These are phyloP conservation scores for Solen grandis DNA, from an alignment of 1,140 invertebrate species.

Conservation along the genomic window DNA sequence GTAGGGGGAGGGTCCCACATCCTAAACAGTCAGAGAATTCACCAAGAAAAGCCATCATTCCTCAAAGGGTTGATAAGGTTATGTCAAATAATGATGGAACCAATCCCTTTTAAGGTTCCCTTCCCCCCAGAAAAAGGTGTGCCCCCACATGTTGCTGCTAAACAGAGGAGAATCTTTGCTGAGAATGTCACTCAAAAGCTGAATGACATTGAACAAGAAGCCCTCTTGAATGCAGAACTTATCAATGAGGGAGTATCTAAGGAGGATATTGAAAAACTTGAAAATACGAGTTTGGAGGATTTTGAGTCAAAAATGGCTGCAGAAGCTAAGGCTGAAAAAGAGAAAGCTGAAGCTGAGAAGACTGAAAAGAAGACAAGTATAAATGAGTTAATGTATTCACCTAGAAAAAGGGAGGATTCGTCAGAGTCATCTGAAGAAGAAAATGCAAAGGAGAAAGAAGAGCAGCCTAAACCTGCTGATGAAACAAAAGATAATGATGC, in stretches of 20 bases:
- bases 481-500: constrained; percentile 18
- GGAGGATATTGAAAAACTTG: constrained; percentile 19
- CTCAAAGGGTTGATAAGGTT: constrained; percentile 53
- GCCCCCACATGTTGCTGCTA: constrained; percentile 63
- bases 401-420: constrained; percentile 21
- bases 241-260: constrained; percentile 51
- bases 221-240: constrained; percentile 39
- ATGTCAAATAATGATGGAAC: constrained; percentile 58
- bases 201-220: constrained; percentile 58
- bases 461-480: too few relatives aligned
- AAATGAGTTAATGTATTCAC: constrained; percentile 48
- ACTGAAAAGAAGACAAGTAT: constrained; percentile 26
- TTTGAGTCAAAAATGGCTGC: neutral
- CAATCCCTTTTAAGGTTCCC: constrained; percentile 68
- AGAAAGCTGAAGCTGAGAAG: neutral
- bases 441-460: neutral
- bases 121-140: constrained; percentile 66
- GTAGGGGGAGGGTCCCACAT: constrained; percentile 51
- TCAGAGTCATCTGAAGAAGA: constrained; percentile 43
- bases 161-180: constrained; percentile 67
- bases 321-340: constrained; percentile 1
- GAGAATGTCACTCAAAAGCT: constrained; percentile 56
- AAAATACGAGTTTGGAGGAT: neutral
- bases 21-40: constrained; percentile 66
- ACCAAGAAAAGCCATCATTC: constrained; percentile 57